Percentiles rank a stretch among this genome's conserved stretches.
Evolutionary conservation across 2,888 invertebrate genomes (phyloP).

Genomic region (Maniola hyperantus): DNA sequence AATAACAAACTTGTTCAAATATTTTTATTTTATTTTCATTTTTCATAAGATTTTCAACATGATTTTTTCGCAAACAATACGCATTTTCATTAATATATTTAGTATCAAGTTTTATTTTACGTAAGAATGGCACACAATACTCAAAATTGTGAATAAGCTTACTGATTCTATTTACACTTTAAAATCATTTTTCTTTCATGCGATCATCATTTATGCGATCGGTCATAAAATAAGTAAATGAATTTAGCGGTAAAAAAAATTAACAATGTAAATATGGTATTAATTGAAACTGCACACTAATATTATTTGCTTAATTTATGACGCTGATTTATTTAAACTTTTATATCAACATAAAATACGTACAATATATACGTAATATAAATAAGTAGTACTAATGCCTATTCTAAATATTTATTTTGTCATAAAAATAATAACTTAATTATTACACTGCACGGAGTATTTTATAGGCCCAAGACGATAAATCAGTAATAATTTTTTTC

Average conservation of each 20-base stretch:
- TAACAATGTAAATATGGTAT: not conserved
- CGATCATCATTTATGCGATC: not conserved
- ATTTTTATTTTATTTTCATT: slow-evolving; percentile 38
- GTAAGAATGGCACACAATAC: slow-evolving; percentile 34
- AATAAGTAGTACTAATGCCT: not conserved
- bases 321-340: not conserved
- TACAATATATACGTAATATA: not conserved
- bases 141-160: slow-evolving; percentile 23
- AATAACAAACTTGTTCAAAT: slow-evolving; percentile 39
- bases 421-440: not conserved
- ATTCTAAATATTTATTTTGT: slow-evolving; percentile 1
- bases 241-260: not conserved
- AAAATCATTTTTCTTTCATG: no score
- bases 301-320: slow-evolving; percentile 11
- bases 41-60: slow-evolving; percentile 9
- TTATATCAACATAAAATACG: not conserved
- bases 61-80: not conserved
- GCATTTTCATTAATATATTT: not conserved
- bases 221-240: slow-evolving; percentile 13
- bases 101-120: slow-evolving; percentile 7
- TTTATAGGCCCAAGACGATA: no score
- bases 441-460: not conserved
- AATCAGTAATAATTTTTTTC: not conserved
- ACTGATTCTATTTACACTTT: slow-evolving; percentile 1
- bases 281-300: slow-evolving; percentile 2